Evolutionary conservation across 2,113 vertebrate genomes (phyloP).

Genomic region (Anarhynchus alexandrinus): DNA sequence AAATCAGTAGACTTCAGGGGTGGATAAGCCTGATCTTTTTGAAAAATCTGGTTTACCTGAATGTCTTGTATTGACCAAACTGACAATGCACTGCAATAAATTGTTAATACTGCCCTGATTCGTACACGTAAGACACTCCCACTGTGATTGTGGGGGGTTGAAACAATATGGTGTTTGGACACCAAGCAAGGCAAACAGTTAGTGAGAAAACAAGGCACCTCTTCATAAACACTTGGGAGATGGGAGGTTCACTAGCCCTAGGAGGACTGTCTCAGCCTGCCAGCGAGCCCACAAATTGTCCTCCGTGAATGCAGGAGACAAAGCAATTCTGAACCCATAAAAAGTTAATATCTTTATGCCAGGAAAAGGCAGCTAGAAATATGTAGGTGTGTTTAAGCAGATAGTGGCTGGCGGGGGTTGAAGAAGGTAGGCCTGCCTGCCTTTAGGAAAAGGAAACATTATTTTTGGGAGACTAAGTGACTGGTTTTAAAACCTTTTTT

Average conservation of each 20-base stretch:
- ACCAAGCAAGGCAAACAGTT: neutral
- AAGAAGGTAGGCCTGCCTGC: neutral
- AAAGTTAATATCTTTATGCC: neutral
- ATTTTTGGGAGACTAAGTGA: neutral
- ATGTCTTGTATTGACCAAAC: neutral
- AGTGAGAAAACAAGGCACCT: neutral
- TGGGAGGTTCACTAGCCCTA: neutral
- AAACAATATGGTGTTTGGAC: neutral
- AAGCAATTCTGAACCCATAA: neutral
- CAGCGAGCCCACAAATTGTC: neutral
- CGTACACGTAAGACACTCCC: neutral
- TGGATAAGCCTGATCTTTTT: neutral
- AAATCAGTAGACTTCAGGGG: neutral
- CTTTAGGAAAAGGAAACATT: neutral
- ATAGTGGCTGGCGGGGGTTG: neutral
- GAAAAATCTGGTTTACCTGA: neutral
- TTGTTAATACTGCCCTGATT: neutral
- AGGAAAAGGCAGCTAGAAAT: neutral
- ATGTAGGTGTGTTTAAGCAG: neutral
- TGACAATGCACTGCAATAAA: neutral
- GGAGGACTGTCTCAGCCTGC: neutral
- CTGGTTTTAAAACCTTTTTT: neutral
- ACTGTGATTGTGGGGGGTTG: neutral
- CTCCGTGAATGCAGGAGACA: rapidly evolving
- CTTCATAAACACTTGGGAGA: neutral